Base-by-base conservation (phyloP, 1,140 invertebrate species). In the Bombus superbus region DNA sequence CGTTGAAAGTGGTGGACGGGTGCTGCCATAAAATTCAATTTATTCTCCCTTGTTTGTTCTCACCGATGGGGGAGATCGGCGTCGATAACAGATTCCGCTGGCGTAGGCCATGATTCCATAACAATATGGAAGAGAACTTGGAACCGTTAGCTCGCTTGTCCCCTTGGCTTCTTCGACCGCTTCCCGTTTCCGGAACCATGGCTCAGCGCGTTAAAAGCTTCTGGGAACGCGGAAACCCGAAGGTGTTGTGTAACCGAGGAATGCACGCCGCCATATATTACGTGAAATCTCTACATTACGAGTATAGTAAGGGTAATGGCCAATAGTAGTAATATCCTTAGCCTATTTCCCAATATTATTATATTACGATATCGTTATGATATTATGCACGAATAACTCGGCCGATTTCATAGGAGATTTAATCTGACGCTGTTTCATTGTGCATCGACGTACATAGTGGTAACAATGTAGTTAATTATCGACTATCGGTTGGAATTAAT, bases 41-140 rank as follows among this genome's bases (percentile, higher is more conserved):
- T 85, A 80, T 80, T 88, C 84, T 85, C 88, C 89, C 88, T 91
- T 90, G 89, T 89, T 88, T 89, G 81, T 81, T 81, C 86, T 88
- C 74, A 47, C 47, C 71, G 47, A 73, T 62, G 75, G 85, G 89
- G 89, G 88, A 81, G 88, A 89, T 89, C 81, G 78, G 71, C 73
- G 81, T 71, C 81, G 78, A 86, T 89, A 89, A 83, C 87, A 86
- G 84, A 89, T 86, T 89, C 86, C 81, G 32, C 69, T 22, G 53
- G 69, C 62, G 75, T 57, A 72, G 53, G 18, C 76, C 40, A 81
- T 88, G 78, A 88, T 89, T 80, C 69, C 84, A 79, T 83, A 83
- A 86, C 78, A 64, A 84, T 83, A 82, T 83, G 79, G 85, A 86
- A 86, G 77, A 89, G 77, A 42, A 74, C 71, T 80, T 82, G 76